Evolutionary conservation across 2,797 vertebrate genomes (phyloP).

Genomic region (Corythornis leucogaster): DNA sequence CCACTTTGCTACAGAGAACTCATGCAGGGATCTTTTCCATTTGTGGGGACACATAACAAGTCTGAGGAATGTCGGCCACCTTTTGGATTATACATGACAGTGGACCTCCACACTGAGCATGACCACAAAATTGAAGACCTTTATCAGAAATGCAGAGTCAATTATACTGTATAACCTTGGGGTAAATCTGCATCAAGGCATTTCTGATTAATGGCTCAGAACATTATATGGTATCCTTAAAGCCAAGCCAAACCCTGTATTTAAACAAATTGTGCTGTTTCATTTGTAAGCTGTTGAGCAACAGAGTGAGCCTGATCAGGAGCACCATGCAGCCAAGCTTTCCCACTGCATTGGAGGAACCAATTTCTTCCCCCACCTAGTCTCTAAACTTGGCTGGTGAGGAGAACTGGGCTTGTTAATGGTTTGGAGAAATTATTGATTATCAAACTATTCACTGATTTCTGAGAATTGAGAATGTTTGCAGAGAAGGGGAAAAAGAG

Average conservation of each 20-base stretch:
- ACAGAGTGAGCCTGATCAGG: background rate
- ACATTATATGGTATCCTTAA: background rate
- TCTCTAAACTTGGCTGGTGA: background rate
- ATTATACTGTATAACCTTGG: background rate
- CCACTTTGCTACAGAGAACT: constrained; percentile 47
- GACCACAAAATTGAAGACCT: background rate
- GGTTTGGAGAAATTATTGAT: background rate
- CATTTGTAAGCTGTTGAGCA: background rate
- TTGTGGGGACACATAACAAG: background rate
- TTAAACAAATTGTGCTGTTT: background rate
- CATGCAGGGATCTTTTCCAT: constrained; percentile 16
- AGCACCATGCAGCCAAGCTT: rapidly evolving
- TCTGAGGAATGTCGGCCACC: background rate
- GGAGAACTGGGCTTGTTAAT: background rate
- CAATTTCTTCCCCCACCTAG: background rate
- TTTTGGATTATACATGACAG: background rate
- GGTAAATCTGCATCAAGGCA: background rate
- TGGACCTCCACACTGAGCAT: background rate
- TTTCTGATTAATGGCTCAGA: background rate
- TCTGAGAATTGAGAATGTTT: background rate
- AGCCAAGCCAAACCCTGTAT: background rate
- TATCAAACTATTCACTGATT: background rate
- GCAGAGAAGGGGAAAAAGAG: background rate
- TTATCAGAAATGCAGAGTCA: background rate
- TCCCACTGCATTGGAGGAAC: background rate